phyloP scores from a whole-genome alignment of 2,797 vertebrate species.

The Sebastes umbrosus region DNA sequence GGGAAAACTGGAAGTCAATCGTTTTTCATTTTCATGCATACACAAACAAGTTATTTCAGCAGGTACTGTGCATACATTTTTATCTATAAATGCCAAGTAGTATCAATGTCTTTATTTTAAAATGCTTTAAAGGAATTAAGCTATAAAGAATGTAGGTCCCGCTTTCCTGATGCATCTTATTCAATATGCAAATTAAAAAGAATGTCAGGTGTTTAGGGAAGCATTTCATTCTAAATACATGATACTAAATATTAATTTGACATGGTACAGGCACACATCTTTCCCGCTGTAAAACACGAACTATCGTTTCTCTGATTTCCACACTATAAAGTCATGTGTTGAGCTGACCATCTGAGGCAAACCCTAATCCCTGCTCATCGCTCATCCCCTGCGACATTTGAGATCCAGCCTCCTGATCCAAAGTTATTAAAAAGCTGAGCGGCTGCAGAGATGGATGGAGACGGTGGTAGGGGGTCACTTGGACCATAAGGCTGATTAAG shows the following conservation, averaged over 20 bases:
- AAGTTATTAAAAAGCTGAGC: constrained; percentile 48
- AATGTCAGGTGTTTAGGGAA: background rate
- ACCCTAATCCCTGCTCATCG: constrained; percentile 24
- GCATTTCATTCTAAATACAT: background rate
- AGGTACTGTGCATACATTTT: background rate
- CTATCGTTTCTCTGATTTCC: background rate
- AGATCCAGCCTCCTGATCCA: constrained; percentile 35
- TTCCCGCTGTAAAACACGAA: background rate
- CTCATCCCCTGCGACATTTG: constrained; percentile 30
- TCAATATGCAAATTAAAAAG: background rate
- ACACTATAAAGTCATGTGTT: background rate
- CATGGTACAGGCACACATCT: background rate
- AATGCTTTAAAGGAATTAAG: background rate
- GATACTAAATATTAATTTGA: background rate
- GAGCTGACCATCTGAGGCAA: constrained; percentile 4
- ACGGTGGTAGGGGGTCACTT: constrained; percentile 43
- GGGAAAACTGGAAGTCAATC: background rate
- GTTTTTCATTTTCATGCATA: background rate
- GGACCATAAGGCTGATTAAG: constrained; percentile 68
- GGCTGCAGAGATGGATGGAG: constrained; percentile 53
- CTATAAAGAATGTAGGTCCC: too few relatives aligned
- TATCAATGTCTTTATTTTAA: background rate
- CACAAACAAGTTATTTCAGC: background rate
- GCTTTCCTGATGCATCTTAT: background rate
- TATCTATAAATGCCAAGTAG: background rate